phyloP scores from a whole-genome alignment of 2,888 invertebrate genomes.

The Oegoconia quadripuncta region DNA sequence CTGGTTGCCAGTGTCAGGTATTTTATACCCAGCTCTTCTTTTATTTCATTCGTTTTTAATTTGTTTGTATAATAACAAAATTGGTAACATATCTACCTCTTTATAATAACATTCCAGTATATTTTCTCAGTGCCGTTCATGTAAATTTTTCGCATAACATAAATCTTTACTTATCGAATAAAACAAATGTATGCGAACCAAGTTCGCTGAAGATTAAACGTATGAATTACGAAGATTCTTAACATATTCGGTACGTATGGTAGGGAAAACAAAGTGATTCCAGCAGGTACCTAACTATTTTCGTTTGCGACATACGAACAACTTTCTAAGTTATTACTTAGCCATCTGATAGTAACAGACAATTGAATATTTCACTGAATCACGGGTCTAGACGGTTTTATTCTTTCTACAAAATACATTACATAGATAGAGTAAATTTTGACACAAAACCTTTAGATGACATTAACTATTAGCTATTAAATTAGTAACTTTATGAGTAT shows the following conservation, averaged over 20 bases:
- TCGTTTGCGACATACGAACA: slow-evolving; percentile 34
- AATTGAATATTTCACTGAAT: slow-evolving; percentile 47
- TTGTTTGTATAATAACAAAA: too few relatives aligned
- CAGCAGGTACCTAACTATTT: slow-evolving; percentile 38
- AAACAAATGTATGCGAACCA: slow-evolving; percentile 3
- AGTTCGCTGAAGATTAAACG: slow-evolving; percentile 23
- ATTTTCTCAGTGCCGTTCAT: too few relatives aligned
- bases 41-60: not conserved
- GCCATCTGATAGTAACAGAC: slow-evolving; percentile 39
- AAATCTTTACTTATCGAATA: not conserved
- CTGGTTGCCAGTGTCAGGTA: slow-evolving; percentile 16
- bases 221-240: slow-evolving; percentile 18
- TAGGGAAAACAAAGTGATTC: slow-evolving; percentile 40
- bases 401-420: slow-evolving; percentile 9
- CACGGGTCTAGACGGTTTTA: slow-evolving; percentile 19
- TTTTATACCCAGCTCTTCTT: not conserved
- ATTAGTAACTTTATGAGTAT: too few relatives aligned
- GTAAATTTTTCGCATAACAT: slow-evolving; percentile 3
- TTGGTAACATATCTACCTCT: too few relatives aligned
- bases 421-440: not conserved
- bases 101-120: too few relatives aligned
- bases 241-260: slow-evolving; percentile 22
- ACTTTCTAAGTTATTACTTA: slow-evolving; percentile 44
- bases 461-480: too few relatives aligned
- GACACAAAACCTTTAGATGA: too few relatives aligned